Evolutionary conservation across 1,140 invertebrate genomes (phyloP), one percentile per base, ranked within the genome.

Genomic region (Lerema accius): DNA sequence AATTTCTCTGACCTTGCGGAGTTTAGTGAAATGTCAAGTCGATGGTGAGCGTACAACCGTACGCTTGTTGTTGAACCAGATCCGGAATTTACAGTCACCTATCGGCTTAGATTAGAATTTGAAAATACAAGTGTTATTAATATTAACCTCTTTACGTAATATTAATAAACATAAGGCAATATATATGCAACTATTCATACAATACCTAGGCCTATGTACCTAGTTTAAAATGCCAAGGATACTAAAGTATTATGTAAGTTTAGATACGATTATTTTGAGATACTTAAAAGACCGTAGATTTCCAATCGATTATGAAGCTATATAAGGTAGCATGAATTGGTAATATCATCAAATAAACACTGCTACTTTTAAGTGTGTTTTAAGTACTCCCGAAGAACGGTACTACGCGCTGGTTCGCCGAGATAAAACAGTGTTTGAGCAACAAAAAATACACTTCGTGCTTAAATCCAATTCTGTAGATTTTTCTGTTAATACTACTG

Each of bases 1-100:
- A 75, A 75, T 75, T 67, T 75, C 72, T 75, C 61, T 67, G 69
- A 69, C 72, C 72, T 75, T 75, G 72, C 63, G 39, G 14, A 23
- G 49, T 59, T 40, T 58, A 58, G 45, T 65, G 69, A 69, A 75
- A 75, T 75, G 72, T 71, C 66, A 71, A 56, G 60, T 39, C 58
- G 64, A 66, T 67, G 58, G 72, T 75, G 69, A 75, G 68, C 69
- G 72, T 71, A 55, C 55, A 65, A 28, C 28, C 53, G 59, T 67
- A 67, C 14, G 51, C 14, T 39, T 7, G 37, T 65, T 32, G 42
- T 64, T 70, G 63, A 55, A 58, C 64, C 39, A 74, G 71, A 68
- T 74, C 71, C 71, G 71, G 71, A 71, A 66, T 51, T 61, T 43
- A 14, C 19, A 63, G 23, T 63, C 49, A 48, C 9, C 43, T 23